These are phyloP conservation scores for Rhingia rostrata DNA, from an alignment of 2,888 invertebrate species.

Conservation along the genomic window DNA sequence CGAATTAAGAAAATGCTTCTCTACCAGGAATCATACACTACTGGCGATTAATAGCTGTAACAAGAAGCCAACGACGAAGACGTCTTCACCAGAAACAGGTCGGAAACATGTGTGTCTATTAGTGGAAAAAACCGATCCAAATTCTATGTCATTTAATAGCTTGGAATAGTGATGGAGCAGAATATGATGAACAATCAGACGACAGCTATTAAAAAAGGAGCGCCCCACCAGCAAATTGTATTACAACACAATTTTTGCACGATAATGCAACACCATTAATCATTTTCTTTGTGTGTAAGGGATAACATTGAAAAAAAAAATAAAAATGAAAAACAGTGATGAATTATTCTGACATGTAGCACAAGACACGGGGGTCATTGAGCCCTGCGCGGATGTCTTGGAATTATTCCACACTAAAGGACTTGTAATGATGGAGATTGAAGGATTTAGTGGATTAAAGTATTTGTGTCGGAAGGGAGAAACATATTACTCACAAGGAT, in stretches of 20 bases:
- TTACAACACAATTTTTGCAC: conserved; percentile 36
- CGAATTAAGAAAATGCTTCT: neutral
- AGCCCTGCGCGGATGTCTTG: neutral
- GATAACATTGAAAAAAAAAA: conserved; percentile 19
- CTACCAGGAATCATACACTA: conserved; percentile 15
- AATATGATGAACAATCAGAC: neutral
- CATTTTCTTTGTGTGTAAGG: conserved; percentile 27
- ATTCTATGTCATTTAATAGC: no score
- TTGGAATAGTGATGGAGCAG: neutral
- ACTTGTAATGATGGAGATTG: no score
- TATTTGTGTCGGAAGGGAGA: no score
- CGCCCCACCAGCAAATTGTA: neutral
- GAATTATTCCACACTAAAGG: no score
- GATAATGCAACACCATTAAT: conserved; percentile 33
- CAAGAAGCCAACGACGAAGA: conserved; percentile 4
- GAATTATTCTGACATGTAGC: conserved; percentile 23
- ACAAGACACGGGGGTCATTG: conserved; percentile 19
- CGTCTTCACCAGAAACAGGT: conserved; percentile 1
- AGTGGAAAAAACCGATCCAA: no score
- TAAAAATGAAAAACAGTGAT: conserved; percentile 24
- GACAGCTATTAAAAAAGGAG: conserved; percentile 11
- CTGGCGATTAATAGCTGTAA: conserved; percentile 10
- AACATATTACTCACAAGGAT: no score
- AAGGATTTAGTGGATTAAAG: no score
- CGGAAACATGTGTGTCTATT: neutral